Conservation (phyloP, 2,888 invertebrate species). For the Hypselothyrea guttata region DNA sequence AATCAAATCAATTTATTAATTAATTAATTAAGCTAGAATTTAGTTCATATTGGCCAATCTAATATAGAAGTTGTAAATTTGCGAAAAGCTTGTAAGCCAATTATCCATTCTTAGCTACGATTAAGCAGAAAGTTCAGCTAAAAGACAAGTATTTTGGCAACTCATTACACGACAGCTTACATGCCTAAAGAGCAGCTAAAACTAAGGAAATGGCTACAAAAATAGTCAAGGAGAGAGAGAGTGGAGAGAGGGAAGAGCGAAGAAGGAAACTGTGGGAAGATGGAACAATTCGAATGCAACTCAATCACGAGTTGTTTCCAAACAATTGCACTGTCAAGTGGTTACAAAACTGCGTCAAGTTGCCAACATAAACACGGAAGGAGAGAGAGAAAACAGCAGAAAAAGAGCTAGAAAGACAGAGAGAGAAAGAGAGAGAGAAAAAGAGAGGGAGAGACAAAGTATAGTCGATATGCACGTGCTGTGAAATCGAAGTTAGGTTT, state of each 20-base stretch:
- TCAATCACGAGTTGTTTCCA: conserved; percentile 76
- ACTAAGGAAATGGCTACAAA: neutral
- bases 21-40: too few species aligned
- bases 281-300: conserved; percentile 43
- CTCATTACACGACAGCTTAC: conserved; percentile 33
- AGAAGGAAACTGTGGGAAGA: neutral
- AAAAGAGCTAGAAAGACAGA: neutral
- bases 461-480: conserved; percentile 66
- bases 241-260: neutral
- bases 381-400: conserved; percentile 1
- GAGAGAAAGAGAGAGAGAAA: neutral
- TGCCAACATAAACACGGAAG: conserved; percentile 35
- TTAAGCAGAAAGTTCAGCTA: too few species aligned
- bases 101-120: too few species aligned
- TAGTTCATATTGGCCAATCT: too few species aligned
- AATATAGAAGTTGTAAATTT: too few species aligned
- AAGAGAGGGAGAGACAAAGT: conserved; percentile 8
- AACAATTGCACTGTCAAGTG: conserved; percentile 81
- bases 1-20: too few species aligned
- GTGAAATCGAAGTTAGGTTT: conserved; percentile 60
- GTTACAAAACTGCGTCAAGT: conserved; percentile 68
- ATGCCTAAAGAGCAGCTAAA: conserved; percentile 2
- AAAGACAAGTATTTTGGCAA: conserved; percentile 4
- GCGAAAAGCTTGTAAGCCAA: too few species aligned
- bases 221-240: neutral